phyloP scores from a whole-genome alignment of 2,113 vertebrate species.

The Pituophis catenifer region DNA sequence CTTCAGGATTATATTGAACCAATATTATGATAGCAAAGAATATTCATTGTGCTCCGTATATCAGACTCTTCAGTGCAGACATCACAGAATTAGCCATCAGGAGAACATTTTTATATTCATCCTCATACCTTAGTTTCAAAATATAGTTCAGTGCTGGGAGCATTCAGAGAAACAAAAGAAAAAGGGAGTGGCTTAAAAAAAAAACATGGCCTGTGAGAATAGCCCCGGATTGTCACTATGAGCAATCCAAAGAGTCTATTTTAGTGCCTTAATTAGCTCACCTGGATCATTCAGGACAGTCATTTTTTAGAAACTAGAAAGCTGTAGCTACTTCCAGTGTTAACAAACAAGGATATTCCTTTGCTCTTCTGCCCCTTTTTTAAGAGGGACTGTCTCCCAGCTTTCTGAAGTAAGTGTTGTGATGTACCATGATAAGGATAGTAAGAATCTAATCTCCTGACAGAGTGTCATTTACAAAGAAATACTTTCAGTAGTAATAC shows the following conservation, averaged over 20 bases:
- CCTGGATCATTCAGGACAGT: neutral
- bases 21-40: neutral
- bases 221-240: neutral
- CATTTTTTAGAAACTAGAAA: neutral
- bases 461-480: neutral
- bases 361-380: neutral
- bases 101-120: neutral
- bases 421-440: neutral
- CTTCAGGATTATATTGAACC: neutral
- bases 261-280: neutral
- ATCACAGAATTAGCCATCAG: neutral
- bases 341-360: neutral
- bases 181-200: neutral
- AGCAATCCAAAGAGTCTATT: neutral
- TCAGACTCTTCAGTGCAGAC: neutral
- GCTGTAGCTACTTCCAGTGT: neutral
- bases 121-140: neutral
- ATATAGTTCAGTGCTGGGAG: neutral
- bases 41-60: neutral
- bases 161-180: neutral
- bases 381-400: neutral
- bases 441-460: neutral
- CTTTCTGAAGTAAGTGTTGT: neutral
- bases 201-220: neutral
- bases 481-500: neutral